These are phyloP conservation scores for Melinaea marsaeus DNA, from an alignment of 2,888 invertebrate genomes.

Conservation along the genomic window DNA sequence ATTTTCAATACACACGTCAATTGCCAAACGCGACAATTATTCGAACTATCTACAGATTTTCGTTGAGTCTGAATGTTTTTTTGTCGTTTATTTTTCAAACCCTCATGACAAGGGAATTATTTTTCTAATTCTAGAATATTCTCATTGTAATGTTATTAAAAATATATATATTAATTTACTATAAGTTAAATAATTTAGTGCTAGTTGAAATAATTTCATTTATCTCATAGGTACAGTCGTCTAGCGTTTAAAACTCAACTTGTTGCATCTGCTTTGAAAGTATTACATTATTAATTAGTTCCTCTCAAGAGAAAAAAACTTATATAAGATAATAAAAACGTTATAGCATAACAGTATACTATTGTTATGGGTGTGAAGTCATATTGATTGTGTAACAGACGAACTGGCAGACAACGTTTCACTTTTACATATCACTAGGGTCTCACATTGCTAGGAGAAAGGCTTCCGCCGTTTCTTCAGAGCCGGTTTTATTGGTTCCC, in stretches of 20 bases:
- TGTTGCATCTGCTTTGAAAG: background rate
- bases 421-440: constrained; percentile 35
- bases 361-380: constrained; percentile 6
- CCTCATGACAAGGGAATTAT: too few relatives aligned
- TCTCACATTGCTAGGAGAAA: constrained; percentile 47
- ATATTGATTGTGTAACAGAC: constrained; percentile 25
- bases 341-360: background rate
- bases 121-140: too few relatives aligned
- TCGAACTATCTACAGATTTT: too few relatives aligned
- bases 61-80: too few relatives aligned
- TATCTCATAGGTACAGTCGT: background rate
- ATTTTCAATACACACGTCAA: too few relatives aligned
- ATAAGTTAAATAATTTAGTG: too few relatives aligned
- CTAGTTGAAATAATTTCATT: too few relatives aligned
- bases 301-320: background rate
- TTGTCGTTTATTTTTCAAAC: too few relatives aligned
- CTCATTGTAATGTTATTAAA: too few relatives aligned
- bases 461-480: constrained; percentile 59
- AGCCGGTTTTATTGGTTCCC: constrained; percentile 45
- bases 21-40: too few relatives aligned
- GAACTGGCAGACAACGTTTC: constrained; percentile 28
- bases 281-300: constrained; percentile 1
- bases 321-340: background rate
- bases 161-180: too few relatives aligned
- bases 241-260: background rate